Evolutionary conservation across 2,888 invertebrate genomes (phyloP).

Genomic region (Rhopalosiphum nymphaeae): DNA sequence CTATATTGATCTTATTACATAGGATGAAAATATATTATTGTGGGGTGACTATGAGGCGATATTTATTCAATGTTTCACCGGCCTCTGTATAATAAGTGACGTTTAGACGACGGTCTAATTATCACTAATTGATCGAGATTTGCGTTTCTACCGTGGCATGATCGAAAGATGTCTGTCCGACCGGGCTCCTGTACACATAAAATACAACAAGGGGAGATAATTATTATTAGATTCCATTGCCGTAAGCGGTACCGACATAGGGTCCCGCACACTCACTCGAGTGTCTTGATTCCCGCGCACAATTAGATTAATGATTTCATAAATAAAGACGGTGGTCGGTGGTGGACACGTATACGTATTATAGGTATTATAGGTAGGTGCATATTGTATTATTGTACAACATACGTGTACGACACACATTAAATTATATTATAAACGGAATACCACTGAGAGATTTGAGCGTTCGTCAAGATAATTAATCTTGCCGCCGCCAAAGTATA

Average conservation of each 20-base stretch:
- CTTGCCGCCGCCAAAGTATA: neutral
- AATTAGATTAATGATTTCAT: slow-evolving; percentile 42
- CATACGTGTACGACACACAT: neutral
- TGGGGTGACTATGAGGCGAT: neutral
- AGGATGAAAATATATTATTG: neutral
- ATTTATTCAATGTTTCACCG: neutral
- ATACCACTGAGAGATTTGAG: neutral
- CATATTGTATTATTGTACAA: neutral
- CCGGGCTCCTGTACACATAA: neutral
- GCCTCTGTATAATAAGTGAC: neutral
- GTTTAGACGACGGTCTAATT: slow-evolving; percentile 35
- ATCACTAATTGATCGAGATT: slow-evolving; percentile 27
- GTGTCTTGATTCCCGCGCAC: slow-evolving; percentile 26
- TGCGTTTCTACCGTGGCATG: neutral
- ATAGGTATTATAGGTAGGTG: neutral
- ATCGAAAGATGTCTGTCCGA: slow-evolving; percentile 1
- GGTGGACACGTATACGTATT: neutral
- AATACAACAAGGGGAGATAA: slow-evolving; percentile 8
- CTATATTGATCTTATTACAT: neutral
- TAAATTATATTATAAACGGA: neutral
- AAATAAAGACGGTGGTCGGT: neutral
- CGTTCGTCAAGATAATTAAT: neutral
- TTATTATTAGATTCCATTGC: slow-evolving; percentile 6
- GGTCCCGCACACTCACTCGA: neutral
- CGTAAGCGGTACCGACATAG: neutral